Conservation (phyloP, 2,888 invertebrate species). For the Brenthis hecate region DNA sequence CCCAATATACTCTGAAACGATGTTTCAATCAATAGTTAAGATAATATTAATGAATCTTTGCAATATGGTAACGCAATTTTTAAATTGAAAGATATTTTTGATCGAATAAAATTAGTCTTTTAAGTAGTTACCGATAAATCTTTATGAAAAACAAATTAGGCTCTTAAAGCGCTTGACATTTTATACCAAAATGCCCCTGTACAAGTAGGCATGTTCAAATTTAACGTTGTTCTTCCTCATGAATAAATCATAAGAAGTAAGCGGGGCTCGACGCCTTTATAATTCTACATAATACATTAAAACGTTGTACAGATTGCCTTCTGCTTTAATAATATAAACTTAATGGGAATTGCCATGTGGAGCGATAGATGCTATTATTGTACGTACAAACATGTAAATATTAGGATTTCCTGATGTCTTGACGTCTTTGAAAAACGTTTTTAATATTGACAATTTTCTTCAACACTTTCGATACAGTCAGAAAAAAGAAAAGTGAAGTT, state of each 20-base stretch:
- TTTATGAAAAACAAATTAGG: slow-evolving; percentile 68
- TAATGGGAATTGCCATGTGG: slow-evolving; percentile 70
- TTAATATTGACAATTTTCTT: too few relatives aligned
- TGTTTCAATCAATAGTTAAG: slow-evolving; percentile 7
- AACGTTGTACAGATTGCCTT: slow-evolving; percentile 79
- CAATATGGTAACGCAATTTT: slow-evolving; percentile 11
- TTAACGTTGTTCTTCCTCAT: slow-evolving; percentile 74
- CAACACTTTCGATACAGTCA: not conserved
- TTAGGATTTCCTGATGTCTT: not conserved
- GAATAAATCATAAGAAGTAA: slow-evolving; percentile 81
- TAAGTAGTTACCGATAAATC: slow-evolving; percentile 51
- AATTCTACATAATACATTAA: slow-evolving; percentile 82
- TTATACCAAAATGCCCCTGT: slow-evolving; percentile 61
- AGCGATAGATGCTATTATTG: slow-evolving; percentile 41
- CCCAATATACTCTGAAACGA: not conserved
- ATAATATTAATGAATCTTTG: not conserved
- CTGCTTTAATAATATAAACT: slow-evolving; percentile 77
- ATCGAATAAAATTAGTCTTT: slow-evolving; percentile 38
- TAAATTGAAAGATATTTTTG: slow-evolving; percentile 32
- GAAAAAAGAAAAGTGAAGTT: not conserved
- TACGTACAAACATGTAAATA: slow-evolving; percentile 24
- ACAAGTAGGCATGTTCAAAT: slow-evolving; percentile 76
- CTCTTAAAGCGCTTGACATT: slow-evolving; percentile 68
- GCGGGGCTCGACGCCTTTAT: slow-evolving; percentile 76
- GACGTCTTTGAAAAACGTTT: too few relatives aligned